Conservation (phyloP, 2,888 invertebrate species). For the Philhelius pedissequus region DNA sequence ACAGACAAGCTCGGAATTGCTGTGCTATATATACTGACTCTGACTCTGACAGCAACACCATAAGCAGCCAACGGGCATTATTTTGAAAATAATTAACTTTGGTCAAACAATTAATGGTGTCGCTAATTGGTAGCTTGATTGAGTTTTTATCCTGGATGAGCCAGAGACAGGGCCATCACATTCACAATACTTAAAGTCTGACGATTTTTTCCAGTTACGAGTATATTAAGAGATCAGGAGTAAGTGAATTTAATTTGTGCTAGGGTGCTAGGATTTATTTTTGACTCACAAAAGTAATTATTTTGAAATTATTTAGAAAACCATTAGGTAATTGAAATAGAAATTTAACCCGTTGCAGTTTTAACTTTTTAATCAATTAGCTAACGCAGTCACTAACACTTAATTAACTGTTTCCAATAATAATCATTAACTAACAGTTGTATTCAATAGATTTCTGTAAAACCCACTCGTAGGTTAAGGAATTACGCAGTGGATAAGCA, state of each 20-base stretch:
- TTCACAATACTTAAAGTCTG: background rate
- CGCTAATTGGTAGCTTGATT: constrained; percentile 59
- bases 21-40: background rate
- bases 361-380: no score
- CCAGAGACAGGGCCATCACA: background rate
- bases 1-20: background rate
- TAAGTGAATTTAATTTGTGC: background rate
- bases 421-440: no score
- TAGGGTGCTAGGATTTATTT: background rate
- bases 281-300: background rate
- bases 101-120: constrained; percentile 54
- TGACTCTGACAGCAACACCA: constrained; percentile 1
- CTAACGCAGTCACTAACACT: no score
- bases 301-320: background rate
- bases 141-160: constrained; percentile 37
- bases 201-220: background rate
- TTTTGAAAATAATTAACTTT: constrained; percentile 66
- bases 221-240: background rate
- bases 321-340: no score
- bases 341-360: no score
- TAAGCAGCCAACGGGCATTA: constrained; percentile 28
- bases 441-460: no score
- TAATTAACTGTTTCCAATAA: no score
- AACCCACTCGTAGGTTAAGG: no score
- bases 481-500: no score